Conservation (phyloP, 1,140 invertebrate genomes). For the Drosophila insularis region DNA sequence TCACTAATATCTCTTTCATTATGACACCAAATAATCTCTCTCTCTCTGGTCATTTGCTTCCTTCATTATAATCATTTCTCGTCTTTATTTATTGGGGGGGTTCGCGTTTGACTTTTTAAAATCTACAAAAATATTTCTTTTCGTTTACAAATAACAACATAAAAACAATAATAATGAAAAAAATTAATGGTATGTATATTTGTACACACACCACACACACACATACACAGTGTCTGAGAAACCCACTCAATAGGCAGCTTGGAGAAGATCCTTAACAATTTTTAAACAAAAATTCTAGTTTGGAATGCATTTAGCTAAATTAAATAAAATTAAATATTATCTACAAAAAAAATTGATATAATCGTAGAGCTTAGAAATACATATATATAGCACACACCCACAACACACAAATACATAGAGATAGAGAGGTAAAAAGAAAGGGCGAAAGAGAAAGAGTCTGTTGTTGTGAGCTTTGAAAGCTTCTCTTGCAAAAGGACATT, state of each 20-base stretch:
- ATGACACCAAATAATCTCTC: not conserved
- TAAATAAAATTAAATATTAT: slow-evolving; percentile 39
- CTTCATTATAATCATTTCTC: slow-evolving; percentile 4
- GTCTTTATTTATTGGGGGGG: not conserved
- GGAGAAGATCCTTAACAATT: slow-evolving; percentile 28
- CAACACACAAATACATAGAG: slow-evolving; percentile 11
- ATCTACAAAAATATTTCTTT: slow-evolving; percentile 43
- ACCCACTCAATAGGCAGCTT: slow-evolving; percentile 56
- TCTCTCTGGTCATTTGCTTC: not conserved
- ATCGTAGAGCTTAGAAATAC: slow-evolving; percentile 55
- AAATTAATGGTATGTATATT: slow-evolving; percentile 76
- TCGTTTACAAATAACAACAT: slow-evolving; percentile 59
- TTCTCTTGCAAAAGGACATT: not conserved
- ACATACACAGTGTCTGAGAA: slow-evolving; percentile 62
- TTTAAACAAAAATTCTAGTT: slow-evolving; percentile 49
- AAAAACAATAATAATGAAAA: slow-evolving; percentile 48
- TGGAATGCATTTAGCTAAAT: slow-evolving; percentile 78
- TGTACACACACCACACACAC: slow-evolving; percentile 54
- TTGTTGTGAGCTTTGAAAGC: slow-evolving; percentile 1
- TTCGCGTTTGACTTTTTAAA: slow-evolving; percentile 2
- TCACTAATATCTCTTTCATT: not conserved
- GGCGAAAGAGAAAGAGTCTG: not conserved
- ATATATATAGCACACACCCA: slow-evolving; percentile 24
- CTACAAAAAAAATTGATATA: slow-evolving; percentile 61
- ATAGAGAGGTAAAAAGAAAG: not conserved